Conservation (phyloP, 1,140 invertebrate species). For the Brachionus koreanus region DNA sequence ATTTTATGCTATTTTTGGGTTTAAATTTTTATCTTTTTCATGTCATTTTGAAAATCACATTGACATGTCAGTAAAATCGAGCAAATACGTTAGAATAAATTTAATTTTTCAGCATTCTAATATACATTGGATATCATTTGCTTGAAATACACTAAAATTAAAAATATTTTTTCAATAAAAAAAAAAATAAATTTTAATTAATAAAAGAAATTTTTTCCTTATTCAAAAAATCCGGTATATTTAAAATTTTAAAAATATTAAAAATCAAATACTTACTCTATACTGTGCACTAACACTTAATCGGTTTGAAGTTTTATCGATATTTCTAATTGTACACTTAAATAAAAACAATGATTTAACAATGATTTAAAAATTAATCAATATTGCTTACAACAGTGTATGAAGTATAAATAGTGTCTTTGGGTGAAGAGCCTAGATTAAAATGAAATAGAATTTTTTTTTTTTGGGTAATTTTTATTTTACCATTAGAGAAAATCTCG, state of each 20-base stretch:
- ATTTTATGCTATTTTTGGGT: no score
- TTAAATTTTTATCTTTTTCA: no score
- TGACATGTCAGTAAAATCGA: no score
- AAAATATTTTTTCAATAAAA: conserved; percentile 64
- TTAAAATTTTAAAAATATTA: no score
- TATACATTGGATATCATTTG: no score
- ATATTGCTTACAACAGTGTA: not conserved
- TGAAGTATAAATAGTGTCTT: not conserved
- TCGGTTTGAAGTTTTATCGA: conserved; percentile 14
- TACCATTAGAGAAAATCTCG: conserved; percentile 25
- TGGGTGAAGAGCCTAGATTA: not conserved
- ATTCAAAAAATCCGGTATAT: no score
- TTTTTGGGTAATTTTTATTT: not conserved
- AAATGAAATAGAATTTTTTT: not conserved
- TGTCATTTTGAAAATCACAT: no score
- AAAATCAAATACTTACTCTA: not conserved
- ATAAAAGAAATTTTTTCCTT: not conserved
- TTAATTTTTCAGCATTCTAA: no score
- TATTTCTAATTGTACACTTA: conserved; percentile 7
- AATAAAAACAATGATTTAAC: not conserved
- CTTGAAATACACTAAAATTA: no score
- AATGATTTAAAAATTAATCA: not conserved
- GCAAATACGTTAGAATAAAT: no score
- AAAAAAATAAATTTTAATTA: not conserved
- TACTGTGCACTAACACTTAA: conserved; percentile 31